A percentile compares a stretch with the other conserved stretches of the same genome.
phyloP scores from a whole-genome alignment of 2,797 vertebrate species.

The Allobates femoralis region DNA sequence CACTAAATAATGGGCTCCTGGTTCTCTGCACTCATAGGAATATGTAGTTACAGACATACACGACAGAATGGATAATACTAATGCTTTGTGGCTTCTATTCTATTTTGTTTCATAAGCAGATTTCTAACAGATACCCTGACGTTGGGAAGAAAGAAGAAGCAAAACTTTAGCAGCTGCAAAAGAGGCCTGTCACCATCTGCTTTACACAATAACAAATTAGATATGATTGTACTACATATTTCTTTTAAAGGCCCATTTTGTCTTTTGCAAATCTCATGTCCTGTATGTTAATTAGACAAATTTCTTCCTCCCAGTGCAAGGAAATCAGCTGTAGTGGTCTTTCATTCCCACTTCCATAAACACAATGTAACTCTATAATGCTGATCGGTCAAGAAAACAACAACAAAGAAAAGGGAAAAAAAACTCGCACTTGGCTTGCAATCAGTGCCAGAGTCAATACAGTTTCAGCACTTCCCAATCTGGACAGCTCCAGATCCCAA shows the following conservation, averaged over 20 bases:
- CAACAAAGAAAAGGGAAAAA: background rate
- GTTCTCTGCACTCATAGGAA: background rate
- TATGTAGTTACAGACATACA: background rate
- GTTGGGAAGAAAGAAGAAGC: background rate
- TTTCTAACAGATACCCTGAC: background rate
- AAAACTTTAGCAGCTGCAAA: slow-evolving; percentile 5
- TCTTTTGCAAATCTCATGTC: slow-evolving; percentile 24
- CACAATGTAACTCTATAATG: background rate
- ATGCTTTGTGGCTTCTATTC: background rate
- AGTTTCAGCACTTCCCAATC: slow-evolving; percentile 44
- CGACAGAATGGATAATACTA: background rate
- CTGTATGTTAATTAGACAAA: slow-evolving; percentile 11
- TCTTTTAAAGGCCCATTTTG: background rate
- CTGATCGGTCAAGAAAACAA: background rate
- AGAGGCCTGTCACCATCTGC: slow-evolving; percentile 1
- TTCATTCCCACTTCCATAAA: slow-evolving; percentile 20
- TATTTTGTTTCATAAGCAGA: slow-evolving; percentile 14
- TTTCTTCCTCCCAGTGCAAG: background rate
- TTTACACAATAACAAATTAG: slow-evolving; percentile 28
- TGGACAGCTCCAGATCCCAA: slow-evolving; percentile 46
- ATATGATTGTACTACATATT: slow-evolving; percentile 26
- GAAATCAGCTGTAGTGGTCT: slow-evolving; percentile 3
- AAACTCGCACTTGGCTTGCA: background rate
- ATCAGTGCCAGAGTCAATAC: background rate
- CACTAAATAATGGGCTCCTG: background rate